Conservation (phyloP, 2,797 vertebrate species). For the Lutjanus campechanus region DNA sequence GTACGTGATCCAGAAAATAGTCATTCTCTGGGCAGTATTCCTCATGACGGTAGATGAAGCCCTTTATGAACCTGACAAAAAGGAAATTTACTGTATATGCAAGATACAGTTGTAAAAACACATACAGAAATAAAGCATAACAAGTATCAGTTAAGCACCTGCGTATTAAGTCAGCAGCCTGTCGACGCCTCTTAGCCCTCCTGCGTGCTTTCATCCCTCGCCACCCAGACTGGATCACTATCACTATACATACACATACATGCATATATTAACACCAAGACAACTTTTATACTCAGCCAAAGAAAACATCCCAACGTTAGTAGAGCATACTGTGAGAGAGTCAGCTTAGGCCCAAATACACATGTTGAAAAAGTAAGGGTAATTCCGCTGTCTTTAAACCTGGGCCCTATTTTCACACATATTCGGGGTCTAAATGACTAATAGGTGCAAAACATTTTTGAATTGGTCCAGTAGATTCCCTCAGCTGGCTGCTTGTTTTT, state of each 20-base stretch:
- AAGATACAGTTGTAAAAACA: constrained; percentile 2
- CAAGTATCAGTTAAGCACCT: constrained; percentile 77
- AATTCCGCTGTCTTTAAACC: too few relatives aligned
- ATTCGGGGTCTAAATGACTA: too few relatives aligned
- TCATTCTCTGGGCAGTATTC: constrained; percentile 93
- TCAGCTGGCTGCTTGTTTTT: too few relatives aligned
- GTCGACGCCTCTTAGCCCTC: constrained; percentile 90
- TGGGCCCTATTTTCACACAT: too few relatives aligned
- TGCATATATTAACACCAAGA: constrained; percentile 29
- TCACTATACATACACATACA: constrained; percentile 82
- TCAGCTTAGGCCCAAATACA: neutral
- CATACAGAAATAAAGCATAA: constrained; percentile 11
- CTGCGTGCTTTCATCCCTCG: constrained; percentile 93
- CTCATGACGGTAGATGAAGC: constrained; percentile 94
- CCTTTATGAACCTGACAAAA: constrained; percentile 91
- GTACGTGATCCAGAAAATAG: constrained; percentile 95
- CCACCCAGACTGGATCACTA: constrained; percentile 96
- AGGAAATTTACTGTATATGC: neutral
- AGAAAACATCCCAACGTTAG: constrained; percentile 35
- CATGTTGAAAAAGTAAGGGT: too few relatives aligned
- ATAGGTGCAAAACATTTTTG: too few relatives aligned
- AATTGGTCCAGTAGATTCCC: too few relatives aligned
- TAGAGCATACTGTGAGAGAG: constrained; percentile 10
- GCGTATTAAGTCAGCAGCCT: constrained; percentile 92
- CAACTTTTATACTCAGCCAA: constrained; percentile 16